Percentiles rank a stretch among this genome's conserved stretches.
phyloP scores from a whole-genome alignment of 2,113 vertebrate genomes.

The Peucedramus taeniatus region DNA sequence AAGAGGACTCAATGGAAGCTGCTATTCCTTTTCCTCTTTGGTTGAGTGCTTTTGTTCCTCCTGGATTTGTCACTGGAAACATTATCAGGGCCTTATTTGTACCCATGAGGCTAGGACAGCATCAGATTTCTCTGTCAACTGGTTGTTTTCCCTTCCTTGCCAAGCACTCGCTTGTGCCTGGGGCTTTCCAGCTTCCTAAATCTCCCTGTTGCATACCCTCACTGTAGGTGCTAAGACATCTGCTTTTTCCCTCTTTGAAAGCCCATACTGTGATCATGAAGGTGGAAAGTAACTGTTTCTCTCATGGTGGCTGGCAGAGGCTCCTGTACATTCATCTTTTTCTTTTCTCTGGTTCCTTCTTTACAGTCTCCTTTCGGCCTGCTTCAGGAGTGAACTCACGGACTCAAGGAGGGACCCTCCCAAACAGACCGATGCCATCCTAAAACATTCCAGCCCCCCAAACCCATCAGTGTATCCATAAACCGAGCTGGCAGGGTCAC shows the following conservation, averaged over 20 bases:
- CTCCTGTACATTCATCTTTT: constrained; percentile 66
- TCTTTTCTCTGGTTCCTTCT: constrained; percentile 81
- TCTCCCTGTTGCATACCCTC: neutral
- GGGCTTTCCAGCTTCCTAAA: neutral
- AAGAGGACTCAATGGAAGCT: neutral
- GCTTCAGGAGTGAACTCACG: constrained; percentile 87
- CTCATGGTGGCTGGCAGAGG: constrained; percentile 1
- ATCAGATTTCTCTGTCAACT: neutral
- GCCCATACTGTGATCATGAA: constrained; percentile 72
- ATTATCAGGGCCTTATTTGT: neutral
- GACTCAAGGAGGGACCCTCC: constrained; percentile 87
- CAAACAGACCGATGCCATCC: constrained; percentile 82
- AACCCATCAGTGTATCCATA: constrained; percentile 74
- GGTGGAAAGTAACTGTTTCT: constrained; percentile 53
- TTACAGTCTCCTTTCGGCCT: constrained; percentile 91
- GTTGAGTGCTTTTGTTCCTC: neutral
- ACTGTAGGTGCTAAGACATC: neutral
- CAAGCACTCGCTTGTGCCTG: neutral
- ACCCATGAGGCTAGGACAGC: neutral
- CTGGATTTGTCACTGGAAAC: neutral
- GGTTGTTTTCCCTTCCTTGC: neutral
- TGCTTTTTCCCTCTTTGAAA: neutral
- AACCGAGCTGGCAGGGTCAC: neutral
- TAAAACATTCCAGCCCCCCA: constrained; percentile 79
- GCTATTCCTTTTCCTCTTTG: neutral